A percentile compares a stretch with the other conserved stretches of the same genome.
These are phyloP conservation scores for Brachyhypopomus gauderio DNA, from an alignment of 2,113 vertebrate species.

Conservation along the genomic window DNA sequence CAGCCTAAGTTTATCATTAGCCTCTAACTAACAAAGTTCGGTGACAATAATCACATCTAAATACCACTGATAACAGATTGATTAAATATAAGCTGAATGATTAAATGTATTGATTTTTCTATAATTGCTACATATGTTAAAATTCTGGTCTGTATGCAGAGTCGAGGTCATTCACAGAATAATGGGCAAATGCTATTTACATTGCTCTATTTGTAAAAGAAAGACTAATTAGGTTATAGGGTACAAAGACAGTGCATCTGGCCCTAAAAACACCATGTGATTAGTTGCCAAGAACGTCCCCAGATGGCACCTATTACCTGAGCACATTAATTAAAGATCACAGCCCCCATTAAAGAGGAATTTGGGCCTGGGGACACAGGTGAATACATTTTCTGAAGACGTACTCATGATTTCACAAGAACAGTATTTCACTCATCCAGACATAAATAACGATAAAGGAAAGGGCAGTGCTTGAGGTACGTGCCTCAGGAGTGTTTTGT, in stretches of 20 bases:
- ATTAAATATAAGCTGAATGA: slow-evolving; percentile 34
- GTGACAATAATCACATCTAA: slow-evolving; percentile 8
- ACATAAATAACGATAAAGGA: neutral
- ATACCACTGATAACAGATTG: slow-evolving; percentile 16
- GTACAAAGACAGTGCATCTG: slow-evolving; percentile 47
- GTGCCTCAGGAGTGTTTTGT: no score
- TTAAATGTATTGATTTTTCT: slow-evolving; percentile 60
- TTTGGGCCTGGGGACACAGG: slow-evolving; percentile 38
- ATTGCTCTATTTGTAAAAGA: slow-evolving; percentile 64
- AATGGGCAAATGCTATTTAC: slow-evolving; percentile 60
- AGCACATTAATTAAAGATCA: slow-evolving; percentile 64
- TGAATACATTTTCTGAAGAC: slow-evolving; percentile 30
- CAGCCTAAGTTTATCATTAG: neutral
- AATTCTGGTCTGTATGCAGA: slow-evolving; percentile 31
- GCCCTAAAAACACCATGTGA: slow-evolving; percentile 46
- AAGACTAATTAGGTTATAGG: slow-evolving; percentile 62
- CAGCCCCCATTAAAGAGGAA: slow-evolving; percentile 41
- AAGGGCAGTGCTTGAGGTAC: neutral
- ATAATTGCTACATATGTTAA: slow-evolving; percentile 53
- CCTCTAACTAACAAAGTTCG: neutral
- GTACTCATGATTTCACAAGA: slow-evolving; percentile 6
- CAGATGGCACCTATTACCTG: slow-evolving; percentile 60
- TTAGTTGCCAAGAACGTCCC: slow-evolving; percentile 62
- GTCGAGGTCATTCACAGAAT: slow-evolving; percentile 56
- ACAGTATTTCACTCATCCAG: neutral